Conservation (phyloP, 2,888 invertebrate species). For the Campoplex nolae region DNA sequence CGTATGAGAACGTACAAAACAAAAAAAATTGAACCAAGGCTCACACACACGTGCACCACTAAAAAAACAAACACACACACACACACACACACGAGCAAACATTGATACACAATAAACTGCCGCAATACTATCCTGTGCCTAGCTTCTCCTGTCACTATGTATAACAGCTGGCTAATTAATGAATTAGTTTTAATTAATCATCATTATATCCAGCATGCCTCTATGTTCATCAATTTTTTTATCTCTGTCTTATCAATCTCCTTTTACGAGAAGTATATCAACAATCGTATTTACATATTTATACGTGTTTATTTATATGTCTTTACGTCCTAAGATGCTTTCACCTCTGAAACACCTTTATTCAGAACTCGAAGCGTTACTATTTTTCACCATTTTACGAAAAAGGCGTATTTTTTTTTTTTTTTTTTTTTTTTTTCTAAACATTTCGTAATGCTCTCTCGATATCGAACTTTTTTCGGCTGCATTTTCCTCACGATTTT, state of each 20-base stretch:
- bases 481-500: too few relatives aligned
- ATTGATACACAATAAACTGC: slow-evolving; percentile 69
- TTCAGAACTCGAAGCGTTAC: too few relatives aligned
- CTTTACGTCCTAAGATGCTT: too few relatives aligned
- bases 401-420: too few relatives aligned
- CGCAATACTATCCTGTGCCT: slow-evolving; percentile 84
- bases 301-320: slow-evolving; percentile 58
- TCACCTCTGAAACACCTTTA: too few relatives aligned
- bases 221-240: slow-evolving; percentile 67
- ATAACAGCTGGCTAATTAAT: slow-evolving; percentile 84
- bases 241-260: not conserved
- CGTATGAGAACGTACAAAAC: not conserved
- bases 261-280: slow-evolving; percentile 44
- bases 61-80: not conserved
- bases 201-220: slow-evolving; percentile 83
- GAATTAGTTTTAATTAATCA: slow-evolving; percentile 74
- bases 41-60: not conserved
- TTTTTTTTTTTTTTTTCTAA: too few relatives aligned
- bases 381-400: too few relatives aligned
- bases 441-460: too few relatives aligned
- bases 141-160: slow-evolving; percentile 85
- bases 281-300: not conserved
- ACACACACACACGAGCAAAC: not conserved
- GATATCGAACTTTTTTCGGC: too few relatives aligned
- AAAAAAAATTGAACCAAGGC: not conserved